phyloP scores from a whole-genome alignment of 2,113 vertebrate species.

The Ceyx melanurus region DNA sequence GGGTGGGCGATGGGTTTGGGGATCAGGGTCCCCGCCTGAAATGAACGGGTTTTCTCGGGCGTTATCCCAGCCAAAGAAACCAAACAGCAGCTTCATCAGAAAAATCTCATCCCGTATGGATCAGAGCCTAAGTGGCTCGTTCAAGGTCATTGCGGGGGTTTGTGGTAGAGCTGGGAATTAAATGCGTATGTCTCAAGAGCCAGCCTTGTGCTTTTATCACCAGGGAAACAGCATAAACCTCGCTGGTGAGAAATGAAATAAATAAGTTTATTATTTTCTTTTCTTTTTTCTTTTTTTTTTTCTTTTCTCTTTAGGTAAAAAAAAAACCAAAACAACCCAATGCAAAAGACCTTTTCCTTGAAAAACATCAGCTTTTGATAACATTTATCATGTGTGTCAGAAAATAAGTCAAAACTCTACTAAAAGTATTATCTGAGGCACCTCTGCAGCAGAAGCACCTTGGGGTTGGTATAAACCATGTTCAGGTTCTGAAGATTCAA shows the following conservation, averaged over 20 bases:
- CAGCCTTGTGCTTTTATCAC: slow-evolving; percentile 29
- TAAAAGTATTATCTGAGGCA: slow-evolving; percentile 40
- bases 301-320: neutral
- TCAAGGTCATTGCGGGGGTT: slow-evolving; percentile 25
- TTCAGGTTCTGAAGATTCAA: neutral
- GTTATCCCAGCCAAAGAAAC: rapidly evolving
- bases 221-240: slow-evolving; percentile 51
- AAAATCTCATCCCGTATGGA: neutral
- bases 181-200: neutral
- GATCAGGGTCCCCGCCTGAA: rapidly evolving
- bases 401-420: slow-evolving; percentile 43
- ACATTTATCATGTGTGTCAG: slow-evolving; percentile 17
- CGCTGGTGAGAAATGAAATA: neutral
- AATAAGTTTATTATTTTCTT: neutral
- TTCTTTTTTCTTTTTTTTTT: neutral
- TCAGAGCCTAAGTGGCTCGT: neutral
- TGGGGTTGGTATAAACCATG: neutral
- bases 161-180: neutral
- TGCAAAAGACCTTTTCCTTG: neutral
- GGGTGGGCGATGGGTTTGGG: rapidly evolving
- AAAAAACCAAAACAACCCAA: neutral
- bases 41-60: rapidly evolving
- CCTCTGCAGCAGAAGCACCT: neutral
- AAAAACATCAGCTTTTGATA: slow-evolving; percentile 34
- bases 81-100: neutral